Percentiles rank a stretch among this genome's conserved stretches.
phyloP scores from a whole-genome alignment of 2,888 invertebrate species.

The Nomada fabriciana region DNA sequence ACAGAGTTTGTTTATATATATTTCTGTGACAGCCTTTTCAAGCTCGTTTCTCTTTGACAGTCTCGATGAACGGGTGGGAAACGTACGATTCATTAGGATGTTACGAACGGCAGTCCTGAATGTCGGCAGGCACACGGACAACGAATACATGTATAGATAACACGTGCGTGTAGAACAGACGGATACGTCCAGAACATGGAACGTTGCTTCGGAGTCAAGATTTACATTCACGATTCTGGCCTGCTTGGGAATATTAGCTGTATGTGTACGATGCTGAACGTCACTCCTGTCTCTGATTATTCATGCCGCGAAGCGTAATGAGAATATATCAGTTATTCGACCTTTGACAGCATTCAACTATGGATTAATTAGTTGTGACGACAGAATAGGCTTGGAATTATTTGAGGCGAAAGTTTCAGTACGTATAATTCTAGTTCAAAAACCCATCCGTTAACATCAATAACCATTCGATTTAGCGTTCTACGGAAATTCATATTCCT shows the following conservation, averaged over 20 bases:
- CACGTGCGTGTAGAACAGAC: neutral
- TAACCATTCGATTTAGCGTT: constrained; percentile 3
- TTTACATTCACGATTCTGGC: constrained; percentile 30
- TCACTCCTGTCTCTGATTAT: constrained; percentile 25
- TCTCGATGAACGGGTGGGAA: neutral
- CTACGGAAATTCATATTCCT: neutral
- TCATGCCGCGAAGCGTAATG: constrained; percentile 6
- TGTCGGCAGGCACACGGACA: neutral
- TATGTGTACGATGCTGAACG: neutral
- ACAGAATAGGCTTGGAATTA: too few species aligned
- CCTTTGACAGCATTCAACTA: neutral
- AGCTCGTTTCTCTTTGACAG: constrained; percentile 1
- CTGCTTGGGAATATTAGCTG: constrained; percentile 22
- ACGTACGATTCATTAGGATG: constrained; percentile 8
- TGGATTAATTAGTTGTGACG: constrained; percentile 17
- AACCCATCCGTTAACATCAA: neutral
- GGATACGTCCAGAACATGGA: constrained; percentile 2
- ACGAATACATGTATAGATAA: neutral
- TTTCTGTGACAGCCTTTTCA: neutral
- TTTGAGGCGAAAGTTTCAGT: too few species aligned
- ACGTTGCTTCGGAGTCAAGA: constrained; percentile 1
- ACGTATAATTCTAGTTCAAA: neutral
- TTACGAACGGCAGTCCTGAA: neutral
- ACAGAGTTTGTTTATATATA: neutral
- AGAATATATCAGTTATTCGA: constrained; percentile 6